Base-by-base conservation (phyloP, 1,140 invertebrate species). In the Bombyx mandarina region DNA sequence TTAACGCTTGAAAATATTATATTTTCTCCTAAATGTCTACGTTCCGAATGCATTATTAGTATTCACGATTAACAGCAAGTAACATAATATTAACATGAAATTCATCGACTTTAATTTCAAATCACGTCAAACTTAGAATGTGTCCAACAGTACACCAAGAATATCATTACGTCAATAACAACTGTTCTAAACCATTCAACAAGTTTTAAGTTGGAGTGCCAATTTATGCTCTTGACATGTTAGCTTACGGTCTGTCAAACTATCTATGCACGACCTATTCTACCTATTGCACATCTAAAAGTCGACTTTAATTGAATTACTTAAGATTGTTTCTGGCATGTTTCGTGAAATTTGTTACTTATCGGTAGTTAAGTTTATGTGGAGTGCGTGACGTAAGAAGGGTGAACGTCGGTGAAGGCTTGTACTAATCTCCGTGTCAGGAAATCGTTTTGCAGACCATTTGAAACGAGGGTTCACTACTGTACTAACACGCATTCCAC, bases 401-500 rank as follows among this genome's bases (percentile, higher is more conserved):
- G 82, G 80, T 74, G 81, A 82, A 72, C 73, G 74, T 67, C 71
- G 81, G 84, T 84, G 84, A 84, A 82, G 81, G 78, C 81, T 85
- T 84, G 84, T 87, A 82, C 84, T 87, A 87, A 87, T 87, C 84
- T 83, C 84, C 84, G 76, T 87, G 84, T 87, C 84, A 87, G 82
- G 82, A 82, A 87, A 85, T 87, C 82, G 82, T 85, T 87, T 83
- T 76, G 81, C 82, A 85, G 84, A 65, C 81, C 84, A 85, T 86
- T 85, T 85, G 77, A 81, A 85, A 75, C 69, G 75, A 69, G 82
- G 79, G 79, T 74, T 76, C 66, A 63, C 60, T 65, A 63, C 71
- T 80, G 66, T 71, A 75, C 69, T 77, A 80, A 77, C 83, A 85
- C 77, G 82, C 82, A 78, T 83, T 81, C 66, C 73, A 76, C 75